Percentiles rank a stretch among this genome's conserved stretches.
Evolutionary conservation across 2,797 vertebrate genomes (phyloP).

Genomic region (Oreonectes daqikongensis): DNA sequence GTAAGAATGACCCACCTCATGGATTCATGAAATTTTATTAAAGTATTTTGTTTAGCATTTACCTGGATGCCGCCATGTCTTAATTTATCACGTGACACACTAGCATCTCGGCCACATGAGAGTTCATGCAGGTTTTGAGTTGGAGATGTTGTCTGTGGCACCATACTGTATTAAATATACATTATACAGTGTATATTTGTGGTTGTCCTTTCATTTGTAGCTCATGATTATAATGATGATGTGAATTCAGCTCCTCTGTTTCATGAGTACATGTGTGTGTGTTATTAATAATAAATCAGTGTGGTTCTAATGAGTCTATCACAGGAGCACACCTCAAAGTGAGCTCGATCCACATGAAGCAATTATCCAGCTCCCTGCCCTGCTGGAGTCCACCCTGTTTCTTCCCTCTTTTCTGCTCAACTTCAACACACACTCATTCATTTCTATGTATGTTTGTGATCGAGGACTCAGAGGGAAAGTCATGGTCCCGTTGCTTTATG

Average conservation of each 20-base stretch:
- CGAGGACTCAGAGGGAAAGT: not conserved
- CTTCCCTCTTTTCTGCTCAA: not conserved
- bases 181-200: not conserved
- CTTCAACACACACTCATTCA: not conserved
- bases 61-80: too few species aligned
- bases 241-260: not conserved
- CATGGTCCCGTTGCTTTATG: not conserved
- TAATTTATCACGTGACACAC: too few species aligned
- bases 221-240: not conserved
- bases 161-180: not conserved
- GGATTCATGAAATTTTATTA: too few species aligned
- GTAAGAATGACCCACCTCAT: too few species aligned
- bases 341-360: conserved; percentile 12
- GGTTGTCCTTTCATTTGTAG: not conserved
- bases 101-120: too few species aligned
- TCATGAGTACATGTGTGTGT: not conserved
- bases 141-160: too few species aligned
- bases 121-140: too few species aligned
- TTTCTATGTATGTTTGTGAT: conserved; percentile 3
- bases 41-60: too few species aligned
- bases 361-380: conserved; percentile 34
- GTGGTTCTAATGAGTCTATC: conserved; percentile 27
- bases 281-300: conserved; percentile 33
- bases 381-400: not conserved
- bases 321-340: conserved; percentile 30